These are phyloP conservation scores for Callorhinus ursinus DNA, from an alignment of 2,113 vertebrate genomes.

Conservation along the genomic window DNA sequence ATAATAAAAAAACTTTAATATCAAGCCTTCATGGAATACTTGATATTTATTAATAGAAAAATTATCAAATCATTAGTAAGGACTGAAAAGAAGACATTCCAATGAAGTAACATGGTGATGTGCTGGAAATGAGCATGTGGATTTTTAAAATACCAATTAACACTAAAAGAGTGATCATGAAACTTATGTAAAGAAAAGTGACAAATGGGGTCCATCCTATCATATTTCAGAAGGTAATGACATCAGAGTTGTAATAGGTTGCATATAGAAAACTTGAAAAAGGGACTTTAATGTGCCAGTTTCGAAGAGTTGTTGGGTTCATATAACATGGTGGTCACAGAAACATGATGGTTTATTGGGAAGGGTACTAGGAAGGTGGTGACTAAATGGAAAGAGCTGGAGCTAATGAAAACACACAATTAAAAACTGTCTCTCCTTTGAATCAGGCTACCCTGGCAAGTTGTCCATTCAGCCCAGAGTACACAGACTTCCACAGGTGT, in stretches of 20 bases:
- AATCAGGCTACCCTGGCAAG: not conserved
- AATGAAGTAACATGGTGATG: not conserved
- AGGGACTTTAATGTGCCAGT: not conserved
- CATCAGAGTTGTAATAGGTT: not conserved
- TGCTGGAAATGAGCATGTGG: not conserved
- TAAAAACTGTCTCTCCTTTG: not conserved
- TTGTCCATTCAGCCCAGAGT: not conserved
- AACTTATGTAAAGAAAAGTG: not conserved
- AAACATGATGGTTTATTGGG: not conserved
- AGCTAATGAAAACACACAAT: not conserved
- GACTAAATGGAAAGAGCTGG: not conserved
- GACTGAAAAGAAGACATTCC: not conserved
- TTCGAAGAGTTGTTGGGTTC: not conserved
- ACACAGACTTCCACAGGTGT: not conserved
- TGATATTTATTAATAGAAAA: constrained; percentile 22
- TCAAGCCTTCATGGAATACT: not conserved
- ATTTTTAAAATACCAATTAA: constrained; percentile 6
- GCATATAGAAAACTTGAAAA: not conserved
- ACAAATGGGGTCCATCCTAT: not conserved
- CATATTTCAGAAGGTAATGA: not conserved
- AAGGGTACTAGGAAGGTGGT: not conserved
- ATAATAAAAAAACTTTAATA: not conserved
- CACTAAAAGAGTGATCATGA: not conserved
- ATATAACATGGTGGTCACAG: not conserved
- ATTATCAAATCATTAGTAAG: not conserved